Percentiles rank a stretch among this genome's conserved stretches.
Evolutionary conservation across 2,888 invertebrate species (phyloP).

Genomic region (Schizotus pectinicornis): DNA sequence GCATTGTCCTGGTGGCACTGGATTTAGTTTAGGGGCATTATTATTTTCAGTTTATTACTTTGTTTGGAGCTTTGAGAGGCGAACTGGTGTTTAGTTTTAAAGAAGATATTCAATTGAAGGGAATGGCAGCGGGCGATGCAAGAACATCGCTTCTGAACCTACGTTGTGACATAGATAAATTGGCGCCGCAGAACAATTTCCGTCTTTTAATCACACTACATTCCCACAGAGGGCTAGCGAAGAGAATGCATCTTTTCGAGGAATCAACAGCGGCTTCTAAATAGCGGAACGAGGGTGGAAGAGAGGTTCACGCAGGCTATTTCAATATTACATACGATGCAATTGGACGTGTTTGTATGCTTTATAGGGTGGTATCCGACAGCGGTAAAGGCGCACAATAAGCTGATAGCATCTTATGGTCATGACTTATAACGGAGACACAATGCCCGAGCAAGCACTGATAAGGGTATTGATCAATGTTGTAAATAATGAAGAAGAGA

Average conservation of each 20-base stretch:
- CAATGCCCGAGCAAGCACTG: constrained; percentile 45
- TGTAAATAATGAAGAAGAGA: constrained; percentile 49
- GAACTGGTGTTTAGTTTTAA: constrained; percentile 32
- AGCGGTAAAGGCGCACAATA: constrained; percentile 43
- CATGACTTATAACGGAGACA: constrained; percentile 49
- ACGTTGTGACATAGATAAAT: constrained; percentile 55
- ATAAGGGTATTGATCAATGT: constrained; percentile 51
- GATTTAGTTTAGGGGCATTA: constrained; percentile 25
- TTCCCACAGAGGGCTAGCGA: constrained; percentile 52
- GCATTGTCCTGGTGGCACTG: constrained; percentile 22
- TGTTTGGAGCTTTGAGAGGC: constrained; percentile 11
- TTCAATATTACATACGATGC: constrained; percentile 31
- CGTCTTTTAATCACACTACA: constrained; percentile 58
- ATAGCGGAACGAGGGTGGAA: constrained; percentile 21
- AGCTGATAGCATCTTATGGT: constrained; percentile 45
- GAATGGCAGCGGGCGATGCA: constrained; percentile 34
- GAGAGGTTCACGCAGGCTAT: constrained; percentile 23
- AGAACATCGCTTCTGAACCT: constrained; percentile 46
- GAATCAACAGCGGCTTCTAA: constrained; percentile 33
- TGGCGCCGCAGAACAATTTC: constrained; percentile 58
- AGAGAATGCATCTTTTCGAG: constrained; percentile 45
- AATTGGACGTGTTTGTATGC: constrained; percentile 31
- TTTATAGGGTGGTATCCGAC: constrained; percentile 29
- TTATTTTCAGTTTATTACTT: constrained; percentile 12
- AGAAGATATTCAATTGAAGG: constrained; percentile 38